Evolutionary conservation across 2,113 vertebrate genomes (phyloP), one percentile per base, ranked within the genome.

Genomic region (Pteronura brasiliensis): DNA sequence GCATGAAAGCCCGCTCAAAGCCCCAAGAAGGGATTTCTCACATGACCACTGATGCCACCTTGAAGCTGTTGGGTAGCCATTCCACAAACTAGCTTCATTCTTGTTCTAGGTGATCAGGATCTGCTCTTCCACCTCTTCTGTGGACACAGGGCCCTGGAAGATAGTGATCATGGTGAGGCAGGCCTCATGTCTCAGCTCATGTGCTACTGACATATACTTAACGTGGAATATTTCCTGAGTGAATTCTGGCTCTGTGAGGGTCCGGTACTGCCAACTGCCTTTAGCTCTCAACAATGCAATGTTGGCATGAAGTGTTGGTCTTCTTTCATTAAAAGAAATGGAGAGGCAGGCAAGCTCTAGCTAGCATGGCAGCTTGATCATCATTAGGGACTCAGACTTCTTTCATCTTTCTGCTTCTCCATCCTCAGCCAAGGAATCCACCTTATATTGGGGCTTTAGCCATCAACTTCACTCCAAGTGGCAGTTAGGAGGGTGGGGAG

Each of bases 121-220:
- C 98, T 99, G 99, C 97, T 99, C 99, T 3, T 99, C 99, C 1
- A 99, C 99, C 93, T 99, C 99, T 97, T 99, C 99, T 98, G 99
- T 99, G 52, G 99, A 99, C 99, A 99, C 99, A 49, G 99, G 99
- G 0, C 99, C 99, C 0, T 99, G 98, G 99, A 99, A 99, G 77
- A 99, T 98, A 0, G 99, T 99, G 67, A 99, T 99, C 18, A 99
- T 98, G 0, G 99, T 99, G 96, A 99, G 77, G 47, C 99, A 99
- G 2, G 99, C 98, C 3, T 99, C 99, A 0, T 99, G 99, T 39
- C 99, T 99, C 0, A 99, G 99, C 95, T 99, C 99, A 6, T 99
- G 99, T 69, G 99, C 99, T 2, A 99, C 99, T 99, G 99, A 99
- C 99, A 99, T 99, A 92, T 99, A 99, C 83, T 99, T 99, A 97